Conservation (phyloP, 92 coral and sea anemone species). For the Epizoanthus fatuus region DNA sequence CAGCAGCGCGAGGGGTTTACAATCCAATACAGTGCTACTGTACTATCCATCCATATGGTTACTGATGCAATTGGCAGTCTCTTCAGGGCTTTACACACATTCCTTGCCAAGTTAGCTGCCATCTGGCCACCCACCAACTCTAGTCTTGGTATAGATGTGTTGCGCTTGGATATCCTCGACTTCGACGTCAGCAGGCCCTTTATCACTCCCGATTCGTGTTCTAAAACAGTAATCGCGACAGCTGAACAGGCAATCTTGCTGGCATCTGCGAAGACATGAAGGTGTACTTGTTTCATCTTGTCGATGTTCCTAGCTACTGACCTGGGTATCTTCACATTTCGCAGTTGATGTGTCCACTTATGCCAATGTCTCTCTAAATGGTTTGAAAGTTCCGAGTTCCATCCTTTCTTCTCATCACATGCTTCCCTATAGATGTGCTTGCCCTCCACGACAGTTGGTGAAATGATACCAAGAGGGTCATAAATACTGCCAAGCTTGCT, state of each 20-base stretch:
- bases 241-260: constrained; percentile 76
- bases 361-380: constrained; percentile 34
- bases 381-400: constrained; percentile 58
- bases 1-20: constrained; percentile 41
- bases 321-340: constrained; percentile 67
- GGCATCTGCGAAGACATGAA: constrained; percentile 79
- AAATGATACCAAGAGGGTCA: constrained; percentile 72
- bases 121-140: constrained; percentile 71
- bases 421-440: constrained; percentile 65
- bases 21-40: constrained; percentile 40
- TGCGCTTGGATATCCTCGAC: constrained; percentile 79
- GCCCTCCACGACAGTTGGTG: constrained; percentile 65
- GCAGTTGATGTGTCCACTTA: constrained; percentile 68
- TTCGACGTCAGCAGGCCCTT: constrained; percentile 78
- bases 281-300: constrained; percentile 50
- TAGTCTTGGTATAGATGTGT: constrained; percentile 74
- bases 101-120: constrained; percentile 57
- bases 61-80: too few relatives aligned
- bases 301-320: constrained; percentile 32
- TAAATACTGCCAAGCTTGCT: constrained; percentile 68
- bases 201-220: constrained; percentile 54
- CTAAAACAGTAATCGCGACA: constrained; percentile 68
- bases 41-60: constrained; percentile 40
- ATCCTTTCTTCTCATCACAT: constrained; percentile 62
- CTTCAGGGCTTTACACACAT: too few relatives aligned